phyloP scores from a whole-genome alignment of 2,888 invertebrate species.

The Vesta saturnalis region DNA sequence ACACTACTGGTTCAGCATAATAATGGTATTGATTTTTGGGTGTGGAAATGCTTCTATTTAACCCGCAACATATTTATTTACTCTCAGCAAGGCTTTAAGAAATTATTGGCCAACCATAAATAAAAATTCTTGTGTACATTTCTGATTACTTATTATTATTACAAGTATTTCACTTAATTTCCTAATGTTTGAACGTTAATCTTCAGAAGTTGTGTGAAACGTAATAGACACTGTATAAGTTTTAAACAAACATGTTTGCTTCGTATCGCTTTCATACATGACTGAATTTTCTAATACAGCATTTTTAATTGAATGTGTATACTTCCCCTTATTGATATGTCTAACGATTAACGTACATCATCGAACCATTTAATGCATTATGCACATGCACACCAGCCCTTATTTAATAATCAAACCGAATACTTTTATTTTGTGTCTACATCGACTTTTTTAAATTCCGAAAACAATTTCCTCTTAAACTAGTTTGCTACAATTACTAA shows the following conservation, averaged over 20 bases:
- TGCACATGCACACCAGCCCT: background rate
- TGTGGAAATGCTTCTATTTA: too few species aligned
- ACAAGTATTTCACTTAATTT: too few species aligned
- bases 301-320: conserved; percentile 1
- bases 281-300: background rate
- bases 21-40: too few species aligned
- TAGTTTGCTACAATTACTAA: background rate
- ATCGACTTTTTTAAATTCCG: background rate
- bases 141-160: too few species aligned
- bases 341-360: background rate
- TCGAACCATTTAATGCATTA: background rate
- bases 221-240: background rate
- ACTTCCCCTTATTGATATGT: conserved; percentile 9
- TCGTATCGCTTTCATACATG: conserved; percentile 12
- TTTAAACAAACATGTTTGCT: background rate
- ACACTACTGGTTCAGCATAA: too few species aligned
- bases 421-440: background rate
- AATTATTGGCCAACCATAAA: too few species aligned
- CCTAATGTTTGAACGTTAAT: too few species aligned
- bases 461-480: background rate
- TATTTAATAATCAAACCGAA: background rate
- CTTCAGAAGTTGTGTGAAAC: too few species aligned
- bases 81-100: too few species aligned
- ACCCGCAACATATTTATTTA: too few species aligned
- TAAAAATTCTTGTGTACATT: too few species aligned